Evolutionary conservation across 2,797 vertebrate genomes (phyloP), one percentile per base, ranked within the genome.

Genomic region (Poecilia picta): DNA sequence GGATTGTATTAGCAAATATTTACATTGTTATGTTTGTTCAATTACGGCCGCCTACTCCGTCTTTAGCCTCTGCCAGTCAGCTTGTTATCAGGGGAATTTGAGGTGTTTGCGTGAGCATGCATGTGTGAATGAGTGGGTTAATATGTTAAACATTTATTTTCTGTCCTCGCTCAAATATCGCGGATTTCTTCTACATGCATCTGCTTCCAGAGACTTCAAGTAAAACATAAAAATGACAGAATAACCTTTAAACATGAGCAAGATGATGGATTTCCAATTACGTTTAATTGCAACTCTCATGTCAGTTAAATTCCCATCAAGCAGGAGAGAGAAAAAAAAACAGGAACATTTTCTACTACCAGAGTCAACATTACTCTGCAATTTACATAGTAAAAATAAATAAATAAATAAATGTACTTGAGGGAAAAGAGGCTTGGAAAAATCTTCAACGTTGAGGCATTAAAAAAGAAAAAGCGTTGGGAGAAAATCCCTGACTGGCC

Each of bases 401-500:
- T 39, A 13, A n/a, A n/a, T 45, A n/a, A 28, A 87, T 83, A 33
- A 33, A 33, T 33, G 33, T 59, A 88, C 87, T 90, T 89, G 75
- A 88, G 90, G 87, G 80, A 77, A 76, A 89, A 80, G 78, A 84
- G 89, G 84, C 75, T 90, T 77, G 87, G 92, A 89, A 92, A 95
- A 94, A 92, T 92, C 92, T 87, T 83, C 83, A 92, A 89, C 88
- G 76, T 93, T 94, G 88, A 91, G 85, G 89, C 85, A 91, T 91
- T 25, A n/a, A 74, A 53, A 53, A 73, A 73, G n/a, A 53, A n/a
- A 49, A 93, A 85, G 82, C 90, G 82, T 89, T 93, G 90, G 90
- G 91, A 93, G 94, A 94, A 95, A 95, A 96, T 95, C 95, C 94
- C 91, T 90, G 91, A 93, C 93, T 94, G 92, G 93, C 94, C 88